These are phyloP conservation scores for Halictus ligatus DNA, from an alignment of 2,888 invertebrate species.

Conservation along the genomic window DNA sequence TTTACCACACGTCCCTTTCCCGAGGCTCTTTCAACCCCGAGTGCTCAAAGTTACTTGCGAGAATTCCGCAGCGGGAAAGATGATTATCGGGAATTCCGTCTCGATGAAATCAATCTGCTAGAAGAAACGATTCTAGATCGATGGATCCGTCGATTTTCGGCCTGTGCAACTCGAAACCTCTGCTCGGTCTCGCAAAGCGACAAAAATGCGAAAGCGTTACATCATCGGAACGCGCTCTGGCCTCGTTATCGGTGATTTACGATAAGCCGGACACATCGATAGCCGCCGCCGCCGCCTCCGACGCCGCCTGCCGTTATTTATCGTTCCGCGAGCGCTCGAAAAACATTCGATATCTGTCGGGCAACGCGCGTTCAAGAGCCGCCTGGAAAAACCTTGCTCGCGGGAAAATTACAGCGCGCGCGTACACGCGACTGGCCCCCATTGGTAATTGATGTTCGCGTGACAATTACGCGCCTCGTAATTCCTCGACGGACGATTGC, in stretches of 20 bases:
- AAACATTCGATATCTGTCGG: constrained; percentile 41
- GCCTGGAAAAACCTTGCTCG: constrained; percentile 2
- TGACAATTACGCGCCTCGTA: constrained; percentile 35
- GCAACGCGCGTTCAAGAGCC: not conserved
- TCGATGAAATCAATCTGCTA: constrained; percentile 20
- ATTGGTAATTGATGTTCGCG: constrained; percentile 36
- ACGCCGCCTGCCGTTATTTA: constrained; percentile 24
- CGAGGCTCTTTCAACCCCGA: not conserved
- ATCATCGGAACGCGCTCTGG: constrained; percentile 28
- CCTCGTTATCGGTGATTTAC: constrained; percentile 42
- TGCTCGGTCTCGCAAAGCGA: not conserved
- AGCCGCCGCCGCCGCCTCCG: not conserved
- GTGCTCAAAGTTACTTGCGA: constrained; percentile 36
- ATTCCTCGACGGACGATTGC: constrained; percentile 29
- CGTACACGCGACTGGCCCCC: not conserved
- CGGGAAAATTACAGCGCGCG: constrained; percentile 33
- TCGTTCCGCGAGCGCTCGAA: constrained; percentile 20
- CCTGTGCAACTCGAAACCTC: not conserved
- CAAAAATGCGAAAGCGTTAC: constrained; percentile 24
- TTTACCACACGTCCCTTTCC: too few species aligned
- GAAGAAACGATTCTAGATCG: constrained; percentile 25
- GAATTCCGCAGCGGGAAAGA: constrained; percentile 27
- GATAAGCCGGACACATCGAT: constrained; percentile 46
- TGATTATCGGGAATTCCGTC: constrained; percentile 40
- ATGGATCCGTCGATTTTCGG: not conserved